phyloP scores from a whole-genome alignment of 2,113 vertebrate species.

The Cheilinus undulatus region DNA sequence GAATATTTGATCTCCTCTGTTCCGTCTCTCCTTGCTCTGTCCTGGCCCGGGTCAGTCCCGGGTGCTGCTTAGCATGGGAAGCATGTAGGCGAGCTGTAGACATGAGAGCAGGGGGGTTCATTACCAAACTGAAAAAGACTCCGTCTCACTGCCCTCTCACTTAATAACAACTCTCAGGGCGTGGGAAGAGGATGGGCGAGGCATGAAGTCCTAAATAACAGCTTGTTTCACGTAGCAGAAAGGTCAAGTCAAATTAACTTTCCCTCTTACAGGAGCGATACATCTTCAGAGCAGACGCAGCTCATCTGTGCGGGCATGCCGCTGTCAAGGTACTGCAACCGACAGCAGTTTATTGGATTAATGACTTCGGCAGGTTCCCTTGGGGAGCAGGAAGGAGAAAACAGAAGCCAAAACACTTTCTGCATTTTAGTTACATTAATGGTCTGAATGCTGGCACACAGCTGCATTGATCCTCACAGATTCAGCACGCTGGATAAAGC shows the following conservation, averaged over 20 bases:
- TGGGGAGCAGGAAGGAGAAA: not conserved
- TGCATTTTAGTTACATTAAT: slow-evolving; percentile 40
- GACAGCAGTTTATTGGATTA: slow-evolving; percentile 59
- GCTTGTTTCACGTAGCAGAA: slow-evolving; percentile 53
- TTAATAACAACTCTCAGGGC: slow-evolving; percentile 22
- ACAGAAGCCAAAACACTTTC: slow-evolving; percentile 45
- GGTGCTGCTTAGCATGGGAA: slow-evolving; percentile 24
- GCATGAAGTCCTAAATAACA: slow-evolving; percentile 41
- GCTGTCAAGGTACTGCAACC: slow-evolving; percentile 58
- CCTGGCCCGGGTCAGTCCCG: slow-evolving; percentile 17
- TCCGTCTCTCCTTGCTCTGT: not conserved
- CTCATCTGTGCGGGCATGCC: slow-evolving; percentile 49
- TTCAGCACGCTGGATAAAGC: not conserved
- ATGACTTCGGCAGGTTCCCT: slow-evolving; percentile 29
- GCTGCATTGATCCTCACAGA: slow-evolving; percentile 8
- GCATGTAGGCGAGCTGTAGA: slow-evolving; percentile 6
- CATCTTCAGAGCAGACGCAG: slow-evolving; percentile 38
- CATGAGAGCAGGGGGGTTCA: slow-evolving; percentile 20
- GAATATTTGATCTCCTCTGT: not conserved
- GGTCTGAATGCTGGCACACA: slow-evolving; percentile 6
- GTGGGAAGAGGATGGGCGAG: not conserved
- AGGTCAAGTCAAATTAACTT: slow-evolving; percentile 66
- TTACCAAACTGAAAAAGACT: slow-evolving; percentile 16
- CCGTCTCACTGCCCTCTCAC: slow-evolving; percentile 14
- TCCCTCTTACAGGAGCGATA: slow-evolving; percentile 14